Conservation (phyloP, 2,888 invertebrate genomes). For the Nasonia oneida region DNA sequence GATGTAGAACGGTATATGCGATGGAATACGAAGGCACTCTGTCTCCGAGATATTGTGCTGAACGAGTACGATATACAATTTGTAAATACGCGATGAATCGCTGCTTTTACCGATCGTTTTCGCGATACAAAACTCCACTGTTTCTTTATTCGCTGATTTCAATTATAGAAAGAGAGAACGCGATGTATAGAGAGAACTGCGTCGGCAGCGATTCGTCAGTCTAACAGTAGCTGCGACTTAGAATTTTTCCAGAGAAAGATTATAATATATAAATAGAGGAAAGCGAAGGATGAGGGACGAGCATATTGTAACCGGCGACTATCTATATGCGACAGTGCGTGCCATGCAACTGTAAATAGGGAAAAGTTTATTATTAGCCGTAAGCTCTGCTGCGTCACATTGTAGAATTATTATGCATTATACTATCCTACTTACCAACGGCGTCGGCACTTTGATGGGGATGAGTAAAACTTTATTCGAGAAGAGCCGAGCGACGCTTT, state of each 20-base stretch:
- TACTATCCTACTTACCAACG: neutral
- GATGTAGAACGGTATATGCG: neutral
- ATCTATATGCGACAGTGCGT: neutral
- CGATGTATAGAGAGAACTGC: neutral
- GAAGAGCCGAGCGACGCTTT: neutral
- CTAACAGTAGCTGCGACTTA: neutral
- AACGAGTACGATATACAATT: neutral
- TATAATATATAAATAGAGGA: constrained; percentile 1
- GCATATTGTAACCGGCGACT: neutral
- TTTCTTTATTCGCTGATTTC: neutral
- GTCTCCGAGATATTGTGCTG: neutral
- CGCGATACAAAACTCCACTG: neutral
- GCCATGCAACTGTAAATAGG: constrained; percentile 6
- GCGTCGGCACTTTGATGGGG: neutral
- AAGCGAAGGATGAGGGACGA: neutral
- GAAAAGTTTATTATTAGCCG: neutral
- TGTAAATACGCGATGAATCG: constrained; percentile 55
- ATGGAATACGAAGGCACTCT: no score
- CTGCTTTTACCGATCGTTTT: neutral
- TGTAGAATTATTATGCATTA: neutral
- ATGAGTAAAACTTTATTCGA: neutral
- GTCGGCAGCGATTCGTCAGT: constrained; percentile 2
- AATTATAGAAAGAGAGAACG: neutral
- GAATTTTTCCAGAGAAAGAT: constrained; percentile 30
- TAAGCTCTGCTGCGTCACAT: constrained; percentile 7